Evolutionary conservation across 2,113 vertebrate species (phyloP).

Genomic region (Oriolus oriolus): DNA sequence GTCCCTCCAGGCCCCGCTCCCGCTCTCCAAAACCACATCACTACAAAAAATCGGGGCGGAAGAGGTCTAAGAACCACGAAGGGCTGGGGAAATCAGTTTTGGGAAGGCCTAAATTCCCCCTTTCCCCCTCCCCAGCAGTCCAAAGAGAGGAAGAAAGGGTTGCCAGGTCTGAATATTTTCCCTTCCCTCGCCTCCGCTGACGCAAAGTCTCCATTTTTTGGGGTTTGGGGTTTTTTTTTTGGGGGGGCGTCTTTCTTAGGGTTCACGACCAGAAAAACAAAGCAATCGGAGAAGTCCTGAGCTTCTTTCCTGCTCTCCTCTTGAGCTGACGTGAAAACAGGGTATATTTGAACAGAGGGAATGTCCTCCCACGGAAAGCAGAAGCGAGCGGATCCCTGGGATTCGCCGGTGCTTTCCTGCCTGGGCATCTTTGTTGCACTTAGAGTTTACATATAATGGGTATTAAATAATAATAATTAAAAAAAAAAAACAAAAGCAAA

Average conservation of each 20-base stretch:
- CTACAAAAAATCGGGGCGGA: too few relatives aligned
- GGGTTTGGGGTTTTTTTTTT: not conserved
- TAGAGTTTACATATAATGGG: slow-evolving; percentile 99
- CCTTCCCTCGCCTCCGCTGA: not conserved
- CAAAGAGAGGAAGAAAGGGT: slow-evolving; percentile 41
- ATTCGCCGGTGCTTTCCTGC: slow-evolving; percentile 74
- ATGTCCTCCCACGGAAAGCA: slow-evolving; percentile 81
- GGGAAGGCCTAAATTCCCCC: not conserved
- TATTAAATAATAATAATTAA: slow-evolving; percentile 70
- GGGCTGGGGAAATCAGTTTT: not conserved
- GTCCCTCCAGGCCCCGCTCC: not conserved
- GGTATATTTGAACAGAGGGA: slow-evolving; percentile 98
- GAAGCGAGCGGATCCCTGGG: slow-evolving; percentile 67
- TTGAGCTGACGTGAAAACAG: slow-evolving; percentile 97
- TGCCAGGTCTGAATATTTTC: slow-evolving; percentile 49
- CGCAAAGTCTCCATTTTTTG: not conserved
- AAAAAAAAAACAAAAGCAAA: not conserved
- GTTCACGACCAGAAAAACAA: slow-evolving; percentile 60
- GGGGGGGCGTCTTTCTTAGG: slow-evolving; percentile 24
- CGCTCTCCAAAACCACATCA: not conserved
- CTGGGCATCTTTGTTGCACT: slow-evolving; percentile 97
- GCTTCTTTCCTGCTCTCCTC: slow-evolving; percentile 78
- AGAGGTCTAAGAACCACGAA: not conserved
- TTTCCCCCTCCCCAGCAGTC: not conserved
- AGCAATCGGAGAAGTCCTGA: slow-evolving; percentile 67